These are phyloP conservation scores for Andrena bucephala DNA, from an alignment of 2,888 invertebrate genomes.

Conservation along the genomic window DNA sequence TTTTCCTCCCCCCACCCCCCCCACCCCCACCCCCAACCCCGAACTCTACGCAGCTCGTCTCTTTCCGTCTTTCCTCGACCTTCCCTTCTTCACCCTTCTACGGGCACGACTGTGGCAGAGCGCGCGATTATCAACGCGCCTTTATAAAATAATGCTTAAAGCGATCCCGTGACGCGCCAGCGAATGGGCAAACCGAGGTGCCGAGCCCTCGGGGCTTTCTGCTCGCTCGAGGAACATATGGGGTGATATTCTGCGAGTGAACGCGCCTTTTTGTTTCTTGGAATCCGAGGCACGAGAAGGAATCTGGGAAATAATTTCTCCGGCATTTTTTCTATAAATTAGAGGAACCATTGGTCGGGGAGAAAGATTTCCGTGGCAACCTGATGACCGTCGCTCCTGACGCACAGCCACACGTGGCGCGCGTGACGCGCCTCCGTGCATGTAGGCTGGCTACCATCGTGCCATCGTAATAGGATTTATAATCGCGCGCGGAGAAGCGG, in stretches of 20 bases:
- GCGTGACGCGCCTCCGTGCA: slow-evolving; percentile 15
- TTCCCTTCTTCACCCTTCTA: background rate
- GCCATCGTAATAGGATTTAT: slow-evolving; percentile 71
- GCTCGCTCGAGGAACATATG: too few relatives aligned
- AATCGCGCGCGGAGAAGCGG: slow-evolving; percentile 63
- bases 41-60: background rate
- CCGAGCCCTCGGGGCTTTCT: background rate
- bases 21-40: too few relatives aligned
- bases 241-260: background rate
- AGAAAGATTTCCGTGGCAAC: background rate
- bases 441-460: slow-evolving; percentile 42
- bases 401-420: slow-evolving; percentile 1
- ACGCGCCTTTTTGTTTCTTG: too few relatives aligned
- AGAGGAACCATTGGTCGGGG: background rate
- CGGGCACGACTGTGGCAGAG: background rate
- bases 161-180: slow-evolving; percentile 47
- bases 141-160: slow-evolving; percentile 73
- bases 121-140: slow-evolving; percentile 71
- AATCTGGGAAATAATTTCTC: background rate
- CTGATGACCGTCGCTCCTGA: background rate
- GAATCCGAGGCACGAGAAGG: too few relatives aligned
- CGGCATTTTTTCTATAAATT: background rate
- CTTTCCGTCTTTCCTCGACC: background rate
- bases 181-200: background rate
- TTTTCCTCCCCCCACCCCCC: slow-evolving; percentile 9